These are phyloP conservation scores for Oreonectes daqikongensis DNA, from an alignment of 2,797 vertebrate genomes.

Conservation along the genomic window DNA sequence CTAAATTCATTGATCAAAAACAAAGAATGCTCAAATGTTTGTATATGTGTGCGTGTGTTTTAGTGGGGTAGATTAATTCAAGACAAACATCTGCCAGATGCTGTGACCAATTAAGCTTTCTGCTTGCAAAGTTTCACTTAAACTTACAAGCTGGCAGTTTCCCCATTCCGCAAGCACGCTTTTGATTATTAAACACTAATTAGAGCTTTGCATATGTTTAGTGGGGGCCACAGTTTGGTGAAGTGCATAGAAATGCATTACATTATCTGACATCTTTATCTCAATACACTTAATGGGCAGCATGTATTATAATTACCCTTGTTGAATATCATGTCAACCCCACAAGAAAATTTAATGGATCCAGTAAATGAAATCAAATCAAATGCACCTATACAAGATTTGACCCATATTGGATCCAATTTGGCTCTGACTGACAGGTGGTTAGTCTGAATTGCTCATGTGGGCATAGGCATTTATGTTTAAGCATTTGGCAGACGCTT, in stretches of 20 bases:
- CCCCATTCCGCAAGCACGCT: slow-evolving; percentile 30
- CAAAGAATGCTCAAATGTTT: not conserved
- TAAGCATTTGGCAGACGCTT: too few species aligned
- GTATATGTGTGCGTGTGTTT: not conserved
- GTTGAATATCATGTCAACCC: not conserved
- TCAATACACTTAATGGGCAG: not conserved
- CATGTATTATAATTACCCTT: not conserved
- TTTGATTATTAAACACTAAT: slow-evolving; percentile 52
- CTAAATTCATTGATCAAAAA: not conserved
- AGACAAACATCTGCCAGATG: slow-evolving; percentile 55
- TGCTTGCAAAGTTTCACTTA: slow-evolving; percentile 41
- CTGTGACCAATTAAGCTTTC: slow-evolving; percentile 51
- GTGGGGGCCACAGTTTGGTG: slow-evolving; percentile 6
- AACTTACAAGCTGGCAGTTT: slow-evolving; percentile 46
- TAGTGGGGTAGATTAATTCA: slow-evolving; percentile 29
- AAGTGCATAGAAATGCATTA: not conserved
- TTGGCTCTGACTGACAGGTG: too few species aligned
- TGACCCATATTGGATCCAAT: too few species aligned
- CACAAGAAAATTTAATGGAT: not conserved
- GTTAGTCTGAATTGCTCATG: too few species aligned
- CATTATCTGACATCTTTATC: not conserved
- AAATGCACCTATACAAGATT: too few species aligned
- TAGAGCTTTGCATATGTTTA: slow-evolving; percentile 56
- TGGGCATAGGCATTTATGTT: too few species aligned
- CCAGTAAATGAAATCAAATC: not conserved